phyloP scores from a whole-genome alignment of 2,113 vertebrate species.

The Hyperoodon ampullatus region DNA sequence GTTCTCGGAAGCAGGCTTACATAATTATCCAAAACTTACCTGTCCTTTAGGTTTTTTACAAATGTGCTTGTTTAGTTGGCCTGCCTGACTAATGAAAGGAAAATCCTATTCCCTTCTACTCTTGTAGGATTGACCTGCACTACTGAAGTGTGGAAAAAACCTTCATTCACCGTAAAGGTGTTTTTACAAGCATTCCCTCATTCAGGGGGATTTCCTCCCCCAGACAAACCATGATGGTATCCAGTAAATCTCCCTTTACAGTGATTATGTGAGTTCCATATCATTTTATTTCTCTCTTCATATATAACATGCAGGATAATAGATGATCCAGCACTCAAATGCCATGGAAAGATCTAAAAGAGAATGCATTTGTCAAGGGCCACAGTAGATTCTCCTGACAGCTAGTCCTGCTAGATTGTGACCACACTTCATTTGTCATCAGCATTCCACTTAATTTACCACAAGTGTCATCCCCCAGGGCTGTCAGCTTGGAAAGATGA shows the following conservation, averaged over 20 bases:
- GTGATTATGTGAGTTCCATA: constrained; percentile 60
- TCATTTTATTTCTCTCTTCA: constrained; percentile 71
- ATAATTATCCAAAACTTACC: neutral
- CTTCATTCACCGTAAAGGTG: neutral
- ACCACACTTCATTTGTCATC: constrained; percentile 77
- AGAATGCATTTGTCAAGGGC: constrained; percentile 65
- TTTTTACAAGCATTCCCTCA: constrained; percentile 55
- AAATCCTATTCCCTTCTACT: neutral
- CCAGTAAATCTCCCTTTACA: constrained; percentile 65
- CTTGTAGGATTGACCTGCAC: constrained; percentile 2
- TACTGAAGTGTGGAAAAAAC: neutral
- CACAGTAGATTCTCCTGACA: constrained; percentile 51
- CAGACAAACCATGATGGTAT: neutral
- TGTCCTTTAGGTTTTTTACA: constrained; percentile 24
- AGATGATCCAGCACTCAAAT: neutral
- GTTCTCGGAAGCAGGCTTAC: neutral
- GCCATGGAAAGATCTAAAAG: constrained; percentile 45
- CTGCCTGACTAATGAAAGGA: neutral
- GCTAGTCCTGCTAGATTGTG: constrained; percentile 58
- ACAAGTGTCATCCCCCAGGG: constrained; percentile 75
- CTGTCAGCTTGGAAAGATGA: constrained; percentile 71
- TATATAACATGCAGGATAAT: constrained; percentile 32
- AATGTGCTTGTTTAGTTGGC: neutral
- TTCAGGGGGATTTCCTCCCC: neutral
- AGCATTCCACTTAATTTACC: constrained; percentile 80